These are phyloP conservation scores for Drosophila takahashii DNA, from an alignment of 1,140 invertebrate genomes.

Conservation along the genomic window DNA sequence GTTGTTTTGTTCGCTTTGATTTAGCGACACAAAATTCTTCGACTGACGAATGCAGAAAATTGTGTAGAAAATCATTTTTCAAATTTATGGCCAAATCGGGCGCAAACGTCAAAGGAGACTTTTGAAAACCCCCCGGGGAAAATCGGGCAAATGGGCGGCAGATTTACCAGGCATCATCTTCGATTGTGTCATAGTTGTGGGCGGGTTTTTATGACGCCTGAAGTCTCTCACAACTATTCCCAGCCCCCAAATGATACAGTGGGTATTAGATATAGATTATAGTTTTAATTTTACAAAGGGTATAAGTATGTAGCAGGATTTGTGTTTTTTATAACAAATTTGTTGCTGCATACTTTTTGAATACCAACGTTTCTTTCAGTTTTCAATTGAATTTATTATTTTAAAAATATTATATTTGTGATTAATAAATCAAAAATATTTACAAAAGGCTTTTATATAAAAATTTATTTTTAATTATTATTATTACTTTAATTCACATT, in stretches of 20 bases:
- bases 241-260: constrained; percentile 20
- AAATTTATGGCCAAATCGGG: constrained; percentile 82
- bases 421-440: too few species aligned
- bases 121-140: neutral
- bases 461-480: too few species aligned
- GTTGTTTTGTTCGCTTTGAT: constrained; percentile 56
- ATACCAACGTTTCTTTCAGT: too few species aligned
- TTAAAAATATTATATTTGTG: too few species aligned
- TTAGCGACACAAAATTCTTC: constrained; percentile 62
- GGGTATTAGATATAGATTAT: neutral
- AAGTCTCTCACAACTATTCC: constrained; percentile 29
- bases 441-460: too few species aligned
- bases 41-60: constrained; percentile 37
- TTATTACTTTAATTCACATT: too few species aligned
- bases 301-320: too few species aligned
- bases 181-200: constrained; percentile 45
- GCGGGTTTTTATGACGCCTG: constrained; percentile 47
- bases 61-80: constrained; percentile 63
- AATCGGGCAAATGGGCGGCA: constrained; percentile 25
- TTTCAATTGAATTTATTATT: too few species aligned
- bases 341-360: too few species aligned
- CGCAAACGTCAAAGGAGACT: constrained; percentile 61
- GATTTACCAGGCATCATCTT: constrained; percentile 27
- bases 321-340: too few species aligned
- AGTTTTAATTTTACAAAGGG: too few species aligned